Conservation (phyloP, 2,797 vertebrate genomes). For the Microctenopoma stevenorrisi region DNA sequence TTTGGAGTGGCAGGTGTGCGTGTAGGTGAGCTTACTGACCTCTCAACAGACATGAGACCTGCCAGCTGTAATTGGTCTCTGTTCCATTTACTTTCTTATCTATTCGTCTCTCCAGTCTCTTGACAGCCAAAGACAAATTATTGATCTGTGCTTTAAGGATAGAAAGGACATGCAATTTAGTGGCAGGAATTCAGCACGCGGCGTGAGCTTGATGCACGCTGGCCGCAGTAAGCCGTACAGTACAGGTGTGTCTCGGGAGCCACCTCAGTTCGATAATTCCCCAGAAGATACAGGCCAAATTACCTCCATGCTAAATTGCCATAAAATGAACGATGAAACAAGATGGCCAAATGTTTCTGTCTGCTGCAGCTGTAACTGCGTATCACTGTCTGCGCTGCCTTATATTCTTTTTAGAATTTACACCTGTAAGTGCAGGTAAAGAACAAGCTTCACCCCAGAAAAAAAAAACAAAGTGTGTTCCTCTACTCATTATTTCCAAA, state of each 20-base stretch:
- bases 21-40: conserved; percentile 65
- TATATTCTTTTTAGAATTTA: conserved; percentile 21
- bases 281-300: conserved; percentile 17
- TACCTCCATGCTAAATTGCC: conserved; percentile 42
- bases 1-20: conserved; percentile 65
- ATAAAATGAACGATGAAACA: conserved; percentile 57
- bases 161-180: conserved; percentile 64
- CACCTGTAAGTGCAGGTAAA: conserved; percentile 39
- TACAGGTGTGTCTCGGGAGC: conserved; percentile 57
- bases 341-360: conserved; percentile 44
- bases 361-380: conserved; percentile 21
- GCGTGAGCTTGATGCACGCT: conserved; percentile 4
- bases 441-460: conserved; percentile 53
- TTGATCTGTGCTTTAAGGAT: conserved; percentile 64
- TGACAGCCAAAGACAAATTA: conserved; percentile 64
- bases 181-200: conserved; percentile 39
- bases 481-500: conserved; percentile 47
- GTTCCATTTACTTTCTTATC: conserved; percentile 67
- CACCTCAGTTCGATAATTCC: conserved; percentile 27
- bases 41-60: conserved; percentile 65
- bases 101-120: conserved; percentile 57
- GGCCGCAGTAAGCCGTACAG: conserved; percentile 32
- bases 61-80: conserved; percentile 69
- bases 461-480: conserved; percentile 52
- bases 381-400: conserved; percentile 30